Base-by-base conservation (phyloP, 2,113 vertebrate genomes). In the Oreochromis niloticus region DNA sequence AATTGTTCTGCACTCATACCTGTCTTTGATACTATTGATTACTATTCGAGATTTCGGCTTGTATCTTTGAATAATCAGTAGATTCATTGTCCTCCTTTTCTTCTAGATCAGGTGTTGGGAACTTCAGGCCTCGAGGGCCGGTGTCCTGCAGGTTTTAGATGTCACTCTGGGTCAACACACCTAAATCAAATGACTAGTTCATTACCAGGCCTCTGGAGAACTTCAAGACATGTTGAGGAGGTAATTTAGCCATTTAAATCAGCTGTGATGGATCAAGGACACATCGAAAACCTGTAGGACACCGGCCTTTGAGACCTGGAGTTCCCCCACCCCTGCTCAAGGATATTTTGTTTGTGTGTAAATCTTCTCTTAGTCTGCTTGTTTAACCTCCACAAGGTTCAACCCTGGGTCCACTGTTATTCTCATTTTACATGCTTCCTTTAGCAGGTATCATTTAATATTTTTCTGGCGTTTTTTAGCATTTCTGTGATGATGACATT, bases 331-430 rank as follows among this genome's bases (percentile, higher is more conserved):
- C 4, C 32, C 61, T n/a, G 61, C 6, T 66, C 32, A 39, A 66
- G 34, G 61, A 22, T 6, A 39, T 39, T 66, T 5, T 66, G 61
- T 66, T 66, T 3, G 0, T 1, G 2, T 2, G 0, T 66, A 66
- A 19, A 66, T 66, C 19, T 39, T 19, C 61, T 39, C 61, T 39
- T 66, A 22, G 3, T 39, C 13, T 66, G 61, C 61, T 66, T 39
- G 34, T 66, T 66, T 66, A 66, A 39, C 61, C 61, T 39, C 34
- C 61, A 66, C 61, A 39, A 39, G 34, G 61, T 66, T 66, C 34
- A 39, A 66, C 22, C 34, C 34, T 66, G 19, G 61, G 61, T 39
- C 61, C 34, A 66, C 17, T 39, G 34, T 66, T 66, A 39, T 66
- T 39, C 34, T 66, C 0, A 66, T 66, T 66, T 39, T 39, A 66